phyloP scores from a whole-genome alignment of 64 coral and sea anemone genomes.

The Pocillopora damicornis region DNA sequence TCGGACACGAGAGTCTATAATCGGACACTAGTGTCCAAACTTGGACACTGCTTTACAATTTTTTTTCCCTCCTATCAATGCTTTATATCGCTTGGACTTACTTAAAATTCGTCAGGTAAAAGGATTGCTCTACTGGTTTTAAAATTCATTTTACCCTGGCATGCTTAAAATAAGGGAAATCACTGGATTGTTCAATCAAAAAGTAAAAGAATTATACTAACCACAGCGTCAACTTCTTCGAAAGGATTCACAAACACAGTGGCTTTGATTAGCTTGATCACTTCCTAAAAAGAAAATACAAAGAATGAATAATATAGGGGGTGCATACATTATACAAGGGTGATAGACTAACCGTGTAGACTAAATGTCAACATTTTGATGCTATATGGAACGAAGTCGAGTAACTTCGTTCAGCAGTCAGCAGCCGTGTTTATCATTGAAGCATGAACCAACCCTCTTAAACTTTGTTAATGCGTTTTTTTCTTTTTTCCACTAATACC shows the following conservation, averaged over 20 bases:
- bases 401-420: no score
- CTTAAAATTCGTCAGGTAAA: no score
- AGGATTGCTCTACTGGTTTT: not conserved
- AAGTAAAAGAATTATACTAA: constrained; percentile 27
- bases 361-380: no score
- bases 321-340: not conserved
- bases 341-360: no score
- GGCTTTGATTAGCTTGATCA: constrained; percentile 76
- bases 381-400: no score
- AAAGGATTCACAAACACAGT: constrained; percentile 90
- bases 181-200: no score
- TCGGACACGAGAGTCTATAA: no score
- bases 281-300: constrained; percentile 57
- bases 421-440: not conserved
- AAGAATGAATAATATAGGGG: not conserved
- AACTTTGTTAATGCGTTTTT: not conserved
- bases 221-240: constrained; percentile 82
- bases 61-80: no score
- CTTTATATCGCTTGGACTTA: no score
- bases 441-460: not conserved
- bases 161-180: no score
- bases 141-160: not conserved
- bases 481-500: constrained; percentile 12
- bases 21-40: no score
- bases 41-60: no score